Percentiles rank a stretch among this genome's conserved stretches.
Conservation (phyloP, 2,113 vertebrate genomes). For the Emydocephalus ijimae region DNA sequence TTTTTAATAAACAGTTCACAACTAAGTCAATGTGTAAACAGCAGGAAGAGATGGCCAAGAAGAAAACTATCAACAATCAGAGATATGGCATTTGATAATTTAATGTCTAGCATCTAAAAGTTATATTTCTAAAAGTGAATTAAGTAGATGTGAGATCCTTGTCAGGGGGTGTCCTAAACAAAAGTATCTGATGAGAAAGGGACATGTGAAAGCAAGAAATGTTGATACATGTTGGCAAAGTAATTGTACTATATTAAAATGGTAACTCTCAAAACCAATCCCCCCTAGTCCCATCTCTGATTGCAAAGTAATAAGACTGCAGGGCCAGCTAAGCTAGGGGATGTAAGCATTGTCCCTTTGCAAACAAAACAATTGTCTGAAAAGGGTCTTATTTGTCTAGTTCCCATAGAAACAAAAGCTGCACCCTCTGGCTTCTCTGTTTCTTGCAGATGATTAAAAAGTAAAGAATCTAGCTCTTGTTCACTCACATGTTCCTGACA, state of each 20-base stretch:
- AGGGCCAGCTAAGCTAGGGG: background rate
- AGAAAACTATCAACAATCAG: background rate
- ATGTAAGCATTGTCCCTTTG: background rate
- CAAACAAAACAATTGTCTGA: background rate
- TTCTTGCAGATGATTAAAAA: background rate
- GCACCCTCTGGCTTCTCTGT: background rate
- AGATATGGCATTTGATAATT: background rate
- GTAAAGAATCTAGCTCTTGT: constrained; percentile 4
- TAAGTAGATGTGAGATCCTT: background rate
- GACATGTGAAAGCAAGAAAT: background rate
- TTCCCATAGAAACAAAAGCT: constrained; percentile 42
- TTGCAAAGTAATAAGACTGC: background rate
- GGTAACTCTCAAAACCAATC: background rate
- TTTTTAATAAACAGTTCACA: background rate
- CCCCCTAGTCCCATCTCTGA: background rate
- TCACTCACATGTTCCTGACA: accelerated
- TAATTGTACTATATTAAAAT: background rate
- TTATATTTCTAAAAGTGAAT: background rate
- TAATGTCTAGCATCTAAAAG: background rate
- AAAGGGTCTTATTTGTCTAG: background rate
- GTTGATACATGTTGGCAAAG: background rate
- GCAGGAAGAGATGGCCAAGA: background rate
- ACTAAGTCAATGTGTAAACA: background rate
- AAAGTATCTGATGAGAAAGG: background rate
- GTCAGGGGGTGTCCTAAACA: no score